phyloP scores from a whole-genome alignment of 2,113 vertebrate genomes.

The Zosterops lateralis region DNA sequence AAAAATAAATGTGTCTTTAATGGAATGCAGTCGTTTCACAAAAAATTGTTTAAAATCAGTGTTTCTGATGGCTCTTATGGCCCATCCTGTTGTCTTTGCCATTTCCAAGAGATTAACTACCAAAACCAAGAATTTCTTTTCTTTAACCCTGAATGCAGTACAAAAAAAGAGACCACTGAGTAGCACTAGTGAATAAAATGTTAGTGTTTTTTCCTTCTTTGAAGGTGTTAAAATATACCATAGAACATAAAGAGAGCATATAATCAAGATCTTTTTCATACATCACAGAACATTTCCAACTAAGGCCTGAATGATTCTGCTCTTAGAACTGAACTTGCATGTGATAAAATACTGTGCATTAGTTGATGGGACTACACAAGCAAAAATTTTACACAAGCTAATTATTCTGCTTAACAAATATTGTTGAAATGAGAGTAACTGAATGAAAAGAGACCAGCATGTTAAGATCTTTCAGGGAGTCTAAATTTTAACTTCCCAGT shows the following conservation, averaged over 20 bases:
- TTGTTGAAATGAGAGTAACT: not conserved
- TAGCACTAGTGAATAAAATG: not conserved
- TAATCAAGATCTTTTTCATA: not conserved
- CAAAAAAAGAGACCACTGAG: not conserved
- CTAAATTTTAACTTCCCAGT: not conserved
- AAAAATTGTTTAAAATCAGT: rapidly evolving
- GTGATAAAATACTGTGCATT: not conserved
- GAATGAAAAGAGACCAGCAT: not conserved
- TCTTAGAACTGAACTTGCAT: not conserved
- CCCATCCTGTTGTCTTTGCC: not conserved
- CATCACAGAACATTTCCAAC: not conserved
- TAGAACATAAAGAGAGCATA: not conserved
- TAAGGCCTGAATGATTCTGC: not conserved
- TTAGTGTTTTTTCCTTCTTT: not conserved
- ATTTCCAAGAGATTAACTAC: not conserved
- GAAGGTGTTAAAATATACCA: not conserved
- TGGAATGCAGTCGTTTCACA: not conserved
- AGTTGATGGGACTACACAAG: not conserved
- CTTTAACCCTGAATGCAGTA: not conserved
- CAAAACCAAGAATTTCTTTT: not conserved
- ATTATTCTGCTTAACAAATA: not conserved
- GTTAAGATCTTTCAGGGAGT: not conserved
- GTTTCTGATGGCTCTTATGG: not conserved
- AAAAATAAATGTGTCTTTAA: not conserved
- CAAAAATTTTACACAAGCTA: not conserved